These are phyloP conservation scores for Ascaphus truei DNA, from an alignment of 2,113 vertebrate genomes.

Conservation along the genomic window DNA sequence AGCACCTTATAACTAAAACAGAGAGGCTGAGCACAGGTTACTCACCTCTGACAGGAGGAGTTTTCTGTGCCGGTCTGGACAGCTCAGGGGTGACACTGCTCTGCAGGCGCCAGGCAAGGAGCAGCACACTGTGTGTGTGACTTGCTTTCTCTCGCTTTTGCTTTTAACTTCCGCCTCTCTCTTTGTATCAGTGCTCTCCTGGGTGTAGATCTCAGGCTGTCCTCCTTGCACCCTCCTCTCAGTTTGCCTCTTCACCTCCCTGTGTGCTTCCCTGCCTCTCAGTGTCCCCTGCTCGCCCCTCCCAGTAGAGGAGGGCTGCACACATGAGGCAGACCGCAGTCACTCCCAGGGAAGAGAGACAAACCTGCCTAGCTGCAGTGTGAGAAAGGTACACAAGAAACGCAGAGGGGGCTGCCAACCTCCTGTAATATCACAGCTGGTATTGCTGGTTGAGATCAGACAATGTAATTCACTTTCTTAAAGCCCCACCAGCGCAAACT, in stretches of 20 bases:
- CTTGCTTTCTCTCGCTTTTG: neutral
- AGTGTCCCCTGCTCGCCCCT: slow-evolving; percentile 6
- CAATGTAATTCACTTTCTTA: no score
- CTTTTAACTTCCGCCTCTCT: slow-evolving; percentile 14
- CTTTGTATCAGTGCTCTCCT: neutral
- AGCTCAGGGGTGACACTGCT: neutral
- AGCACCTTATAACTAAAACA: no score
- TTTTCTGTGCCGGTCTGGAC: neutral
- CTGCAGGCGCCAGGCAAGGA: neutral
- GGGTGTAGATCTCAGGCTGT: neutral
- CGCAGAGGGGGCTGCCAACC: no score
- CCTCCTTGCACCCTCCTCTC: slow-evolving; percentile 14
- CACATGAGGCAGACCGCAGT: neutral
- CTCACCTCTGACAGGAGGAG: slow-evolving; percentile 4
- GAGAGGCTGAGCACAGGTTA: neutral
- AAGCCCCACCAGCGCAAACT: no score
- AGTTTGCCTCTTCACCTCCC: slow-evolving; percentile 3
- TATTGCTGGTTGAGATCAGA: no score
- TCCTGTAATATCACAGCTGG: no score
- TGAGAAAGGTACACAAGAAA: no score
- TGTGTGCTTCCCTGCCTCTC: neutral
- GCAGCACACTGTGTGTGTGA: neutral
- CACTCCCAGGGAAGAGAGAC: no score
- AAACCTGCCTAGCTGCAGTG: no score
- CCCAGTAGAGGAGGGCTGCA: slow-evolving; percentile 10